A percentile compares a stretch with the other conserved stretches of the same genome.
Evolutionary conservation across 2,888 invertebrate species (phyloP).

Genomic region (Dione juno): DNA sequence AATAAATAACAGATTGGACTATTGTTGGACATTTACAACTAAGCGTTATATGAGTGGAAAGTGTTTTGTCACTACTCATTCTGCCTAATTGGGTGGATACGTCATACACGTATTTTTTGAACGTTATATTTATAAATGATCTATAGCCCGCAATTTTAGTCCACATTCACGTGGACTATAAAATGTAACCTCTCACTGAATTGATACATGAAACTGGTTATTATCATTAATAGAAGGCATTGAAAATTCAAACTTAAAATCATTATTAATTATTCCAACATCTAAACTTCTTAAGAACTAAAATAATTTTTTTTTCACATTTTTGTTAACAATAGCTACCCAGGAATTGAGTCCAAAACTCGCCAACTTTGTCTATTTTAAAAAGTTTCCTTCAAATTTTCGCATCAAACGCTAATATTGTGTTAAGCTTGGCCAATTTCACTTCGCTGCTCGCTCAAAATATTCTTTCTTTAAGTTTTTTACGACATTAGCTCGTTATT

Average conservation of each 20-base stretch:
- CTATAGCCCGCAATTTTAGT: too few species aligned
- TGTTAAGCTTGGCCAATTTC: conserved; percentile 37
- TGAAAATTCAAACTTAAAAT: not conserved
- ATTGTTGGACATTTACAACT: too few species aligned
- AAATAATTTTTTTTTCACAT: conserved; percentile 1
- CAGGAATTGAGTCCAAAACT: conserved; percentile 20
- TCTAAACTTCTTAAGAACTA: not conserved
- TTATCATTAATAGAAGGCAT: not conserved
- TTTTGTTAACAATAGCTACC: conserved; percentile 7
- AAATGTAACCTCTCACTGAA: not conserved
- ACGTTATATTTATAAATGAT: too few species aligned
- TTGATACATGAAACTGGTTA: not conserved
- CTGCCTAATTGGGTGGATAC: too few species aligned
- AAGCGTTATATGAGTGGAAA: too few species aligned
- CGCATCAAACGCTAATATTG: conserved; percentile 39
- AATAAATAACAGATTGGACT: not conserved
- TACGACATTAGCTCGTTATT: not conserved
- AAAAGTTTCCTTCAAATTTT: conserved; percentile 34
- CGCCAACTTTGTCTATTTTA: conserved; percentile 31
- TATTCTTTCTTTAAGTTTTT: conserved; percentile 21
- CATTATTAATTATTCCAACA: not conserved
- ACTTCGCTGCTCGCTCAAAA: conserved; percentile 25
- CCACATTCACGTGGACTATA: too few species aligned
- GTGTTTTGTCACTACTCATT: too few species aligned
- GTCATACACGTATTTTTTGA: too few species aligned